A percentile compares a stretch with the other conserved stretches of the same genome.
Conservation (phyloP, 1,140 invertebrate species). For the Galleria mellonella region DNA sequence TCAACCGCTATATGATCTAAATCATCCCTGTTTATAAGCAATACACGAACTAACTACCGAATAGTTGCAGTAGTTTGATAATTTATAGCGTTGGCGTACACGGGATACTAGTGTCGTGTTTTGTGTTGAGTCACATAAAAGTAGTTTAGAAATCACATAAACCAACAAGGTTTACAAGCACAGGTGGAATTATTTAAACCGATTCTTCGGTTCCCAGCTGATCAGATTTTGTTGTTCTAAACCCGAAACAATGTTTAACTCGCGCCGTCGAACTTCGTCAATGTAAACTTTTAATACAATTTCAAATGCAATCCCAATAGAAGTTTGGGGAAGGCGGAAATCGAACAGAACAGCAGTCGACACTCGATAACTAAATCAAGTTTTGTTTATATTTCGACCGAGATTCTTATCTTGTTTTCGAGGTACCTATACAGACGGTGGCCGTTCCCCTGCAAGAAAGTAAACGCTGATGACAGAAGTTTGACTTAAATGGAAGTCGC, state of each 20-base stretch:
- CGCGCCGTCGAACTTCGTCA: conserved; percentile 24
- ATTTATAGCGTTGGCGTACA: conserved; percentile 13
- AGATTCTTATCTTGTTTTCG: conserved; percentile 46
- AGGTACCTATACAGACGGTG: conserved; percentile 17
- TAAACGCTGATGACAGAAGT: conserved; percentile 65
- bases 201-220: conserved; percentile 11
- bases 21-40: conserved; percentile 8
- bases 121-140: conserved; percentile 4
- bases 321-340: conserved; percentile 34
- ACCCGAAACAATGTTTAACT: conserved; percentile 33
- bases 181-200: conserved; percentile 10
- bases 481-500: conserved; percentile 64
- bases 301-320: conserved; percentile 42
- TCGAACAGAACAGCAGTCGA: conserved; percentile 25
- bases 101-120: conserved; percentile 2
- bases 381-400: conserved; percentile 51
- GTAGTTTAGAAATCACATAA: conserved; percentile 5
- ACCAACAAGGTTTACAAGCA: background rate
- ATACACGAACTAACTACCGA: conserved; percentile 3
- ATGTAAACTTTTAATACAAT: conserved; percentile 52
- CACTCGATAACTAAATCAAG: conserved; percentile 41
- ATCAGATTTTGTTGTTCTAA: conserved; percentile 23
- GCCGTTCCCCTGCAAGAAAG: conserved; percentile 38
- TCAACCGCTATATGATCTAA: conserved; percentile 3
- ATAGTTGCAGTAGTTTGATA: conserved; percentile 14